phyloP scores from a whole-genome alignment of 2,888 invertebrate species.

The Chrysolina haemoptera region DNA sequence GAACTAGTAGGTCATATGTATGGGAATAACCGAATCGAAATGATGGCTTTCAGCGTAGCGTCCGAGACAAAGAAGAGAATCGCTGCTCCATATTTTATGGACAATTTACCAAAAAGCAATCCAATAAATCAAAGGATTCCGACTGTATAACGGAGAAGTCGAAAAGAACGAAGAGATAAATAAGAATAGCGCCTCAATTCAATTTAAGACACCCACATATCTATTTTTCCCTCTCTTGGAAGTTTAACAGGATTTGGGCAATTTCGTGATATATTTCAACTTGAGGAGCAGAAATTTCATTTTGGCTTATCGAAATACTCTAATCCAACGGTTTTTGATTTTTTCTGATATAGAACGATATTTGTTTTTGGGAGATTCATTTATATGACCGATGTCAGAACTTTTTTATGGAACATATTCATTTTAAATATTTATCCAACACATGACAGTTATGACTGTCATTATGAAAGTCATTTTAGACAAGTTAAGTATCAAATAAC shows the following conservation, averaged over 20 bases:
- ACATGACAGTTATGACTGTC: too few relatives aligned
- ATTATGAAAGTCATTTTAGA: too few relatives aligned
- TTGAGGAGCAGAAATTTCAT: slow-evolving; percentile 2
- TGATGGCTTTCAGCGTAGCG: slow-evolving; percentile 10
- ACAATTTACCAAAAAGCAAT: slow-evolving; percentile 51
- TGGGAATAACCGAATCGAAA: slow-evolving; percentile 15
- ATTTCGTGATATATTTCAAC: slow-evolving; percentile 22
- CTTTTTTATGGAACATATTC: too few relatives aligned
- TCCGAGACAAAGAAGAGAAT: slow-evolving; percentile 26
- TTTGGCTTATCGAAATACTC: slow-evolving; percentile 14
- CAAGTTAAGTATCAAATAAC: too few relatives aligned
- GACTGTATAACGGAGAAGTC: slow-evolving; percentile 45
- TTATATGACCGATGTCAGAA: too few relatives aligned
- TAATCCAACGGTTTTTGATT: neutral
- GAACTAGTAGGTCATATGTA: neutral
- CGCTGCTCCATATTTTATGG: slow-evolving; percentile 46
- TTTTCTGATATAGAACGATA: too few relatives aligned
- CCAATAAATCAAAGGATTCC: slow-evolving; percentile 50
- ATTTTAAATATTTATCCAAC: too few relatives aligned
- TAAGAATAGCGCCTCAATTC: slow-evolving; percentile 50
- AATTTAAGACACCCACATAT: slow-evolving; percentile 46
- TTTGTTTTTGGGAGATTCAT: too few relatives aligned
- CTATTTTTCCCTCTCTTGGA: slow-evolving; percentile 46
- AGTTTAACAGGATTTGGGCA: slow-evolving; percentile 41
- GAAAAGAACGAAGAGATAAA: slow-evolving; percentile 43